These are phyloP conservation scores for Drosophila fungiperda DNA, from an alignment of 2,888 invertebrate genomes.

Conservation along the genomic window DNA sequence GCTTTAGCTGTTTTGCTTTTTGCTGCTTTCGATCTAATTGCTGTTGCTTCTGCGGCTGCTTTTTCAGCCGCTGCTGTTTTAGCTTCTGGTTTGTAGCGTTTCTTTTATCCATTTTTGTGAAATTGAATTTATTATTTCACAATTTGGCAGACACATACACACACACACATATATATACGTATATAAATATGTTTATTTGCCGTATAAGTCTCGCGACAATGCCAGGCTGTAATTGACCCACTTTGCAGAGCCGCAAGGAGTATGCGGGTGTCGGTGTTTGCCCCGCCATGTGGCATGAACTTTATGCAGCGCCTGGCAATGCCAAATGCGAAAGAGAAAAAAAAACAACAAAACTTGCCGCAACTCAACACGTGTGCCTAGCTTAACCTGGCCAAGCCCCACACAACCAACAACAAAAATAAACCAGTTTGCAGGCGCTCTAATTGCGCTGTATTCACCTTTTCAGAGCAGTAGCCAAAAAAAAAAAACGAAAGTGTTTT, in stretches of 20 bases:
- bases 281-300: conserved; percentile 50
- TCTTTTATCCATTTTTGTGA: conserved; percentile 68
- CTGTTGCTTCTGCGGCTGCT: neutral
- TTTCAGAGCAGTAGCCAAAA: neutral
- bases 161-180: conserved; percentile 9
- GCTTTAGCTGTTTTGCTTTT: conserved; percentile 20
- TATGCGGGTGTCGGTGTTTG: conserved; percentile 33
- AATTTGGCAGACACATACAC: conserved; percentile 47
- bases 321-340: conserved; percentile 37
- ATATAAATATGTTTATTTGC: conserved; percentile 19
- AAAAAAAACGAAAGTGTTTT: neutral
- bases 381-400: conserved; percentile 52
- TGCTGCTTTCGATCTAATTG: conserved; percentile 34
- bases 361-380: conserved; percentile 73
- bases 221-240: conserved; percentile 78
- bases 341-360: conserved; percentile 31
- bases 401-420: conserved; percentile 6
- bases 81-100: conserved; percentile 37
- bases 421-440: conserved; percentile 75
- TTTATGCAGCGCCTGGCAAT: conserved; percentile 59
- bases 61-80: neutral
- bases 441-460: conserved; percentile 64
- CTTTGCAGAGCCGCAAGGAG: conserved; percentile 44
- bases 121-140: conserved; percentile 77
- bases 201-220: conserved; percentile 62